Evolutionary conservation across 2,888 invertebrate species (phyloP).

Genomic region (Silvanus unidentatus): DNA sequence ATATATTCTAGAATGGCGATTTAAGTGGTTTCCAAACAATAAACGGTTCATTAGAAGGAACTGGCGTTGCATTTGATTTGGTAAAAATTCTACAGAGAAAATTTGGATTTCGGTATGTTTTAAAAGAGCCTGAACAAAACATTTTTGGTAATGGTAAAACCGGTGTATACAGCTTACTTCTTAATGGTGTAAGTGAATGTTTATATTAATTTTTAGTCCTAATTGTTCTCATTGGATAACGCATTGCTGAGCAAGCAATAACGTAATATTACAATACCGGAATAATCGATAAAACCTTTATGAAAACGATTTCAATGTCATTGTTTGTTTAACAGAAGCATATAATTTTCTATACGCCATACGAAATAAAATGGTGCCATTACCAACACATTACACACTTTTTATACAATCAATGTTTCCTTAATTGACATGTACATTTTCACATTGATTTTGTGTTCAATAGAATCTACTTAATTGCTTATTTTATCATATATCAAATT

Average conservation of each 20-base stretch:
- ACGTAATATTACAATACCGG: too few relatives aligned
- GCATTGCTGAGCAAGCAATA: neutral
- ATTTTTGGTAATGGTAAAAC: conserved; percentile 48
- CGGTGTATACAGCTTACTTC: conserved; percentile 61
- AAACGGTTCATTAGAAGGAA: conserved; percentile 56
- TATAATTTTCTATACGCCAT: neutral
- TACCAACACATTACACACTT: neutral
- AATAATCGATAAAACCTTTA: too few relatives aligned
- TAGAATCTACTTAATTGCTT: too few relatives aligned
- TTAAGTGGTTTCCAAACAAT: conserved; percentile 51
- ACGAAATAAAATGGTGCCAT: neutral
- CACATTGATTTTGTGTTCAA: too few relatives aligned
- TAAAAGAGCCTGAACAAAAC: conserved; percentile 59
- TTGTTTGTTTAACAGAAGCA: too few relatives aligned
- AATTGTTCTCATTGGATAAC: neutral
- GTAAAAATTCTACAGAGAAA: conserved; percentile 61
- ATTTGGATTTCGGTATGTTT: conserved; percentile 68
- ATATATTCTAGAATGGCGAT: conserved; percentile 54
- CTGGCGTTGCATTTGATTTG: conserved; percentile 68
- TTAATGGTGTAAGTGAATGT: conserved; percentile 25
- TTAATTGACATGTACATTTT: neutral
- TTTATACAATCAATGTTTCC: neutral
- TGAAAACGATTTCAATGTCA: too few relatives aligned
- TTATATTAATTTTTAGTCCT: neutral
- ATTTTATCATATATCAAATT: too few relatives aligned